Base-by-base conservation (phyloP, 2,113 vertebrate species). In the Tor tambroides region DNA sequence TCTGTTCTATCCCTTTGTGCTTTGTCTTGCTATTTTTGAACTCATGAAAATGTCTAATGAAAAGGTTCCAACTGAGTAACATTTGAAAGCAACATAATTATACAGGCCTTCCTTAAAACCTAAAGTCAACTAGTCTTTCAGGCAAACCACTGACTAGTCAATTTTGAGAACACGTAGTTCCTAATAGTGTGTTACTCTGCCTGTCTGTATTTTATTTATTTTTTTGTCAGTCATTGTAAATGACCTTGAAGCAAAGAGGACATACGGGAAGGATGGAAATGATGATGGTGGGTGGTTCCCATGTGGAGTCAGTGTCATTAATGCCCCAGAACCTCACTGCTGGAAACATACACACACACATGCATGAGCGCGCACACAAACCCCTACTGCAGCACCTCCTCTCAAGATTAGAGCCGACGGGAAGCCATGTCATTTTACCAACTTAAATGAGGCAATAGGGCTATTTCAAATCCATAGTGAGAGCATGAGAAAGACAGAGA, bases 201-300 rank as follows among this genome's bases (percentile, higher is more conserved):
- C 74, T 82, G 2, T 19, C 59, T 28, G 63, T 76, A 61, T 72
- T 76, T 59, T 82, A 7, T 61, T 51, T 49, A n/a, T n/a, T 41
- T 80, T 19, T 43, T 10, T 30, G 6, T 87, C 78, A 80, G 65
- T 79, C 65, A 80, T 32, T 63, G 84, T 23, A 76, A 88, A 91
- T 90, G 92, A 89, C 89, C 89, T 93, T 86, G 41, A 81, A 56
- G 63, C 46, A 54, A 77, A 91, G 87, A 90, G 87, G 67, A 87
- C 87, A 74, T 71, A 15, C 46, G n/a, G 49, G 90, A 91, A 92
- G 89, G 90, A 91, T 85, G 26, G n/a, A 35, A 56, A 86, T 65
- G 78, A 86, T 80, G 83, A 80, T 86, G 80, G 89, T 86, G 76
- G 86, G 86, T 85, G 71, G 83, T 71, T 85, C 81, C 82, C 89